Conservation (phyloP, 2,888 invertebrate species). For the Drosophila rubida region DNA sequence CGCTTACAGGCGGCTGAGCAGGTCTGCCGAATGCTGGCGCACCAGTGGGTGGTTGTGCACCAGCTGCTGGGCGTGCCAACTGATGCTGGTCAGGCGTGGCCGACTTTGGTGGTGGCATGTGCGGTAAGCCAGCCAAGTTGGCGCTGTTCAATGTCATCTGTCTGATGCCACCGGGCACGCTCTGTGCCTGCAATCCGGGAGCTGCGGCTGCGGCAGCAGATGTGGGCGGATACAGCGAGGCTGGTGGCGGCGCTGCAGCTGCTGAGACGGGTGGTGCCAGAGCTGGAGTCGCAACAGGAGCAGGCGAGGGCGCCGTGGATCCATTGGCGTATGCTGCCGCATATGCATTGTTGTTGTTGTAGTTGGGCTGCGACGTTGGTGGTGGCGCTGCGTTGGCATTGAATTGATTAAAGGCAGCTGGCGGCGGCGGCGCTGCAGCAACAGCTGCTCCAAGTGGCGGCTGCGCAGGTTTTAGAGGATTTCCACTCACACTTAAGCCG, state of each 20-base stretch:
- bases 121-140: slow-evolving; percentile 81
- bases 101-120: slow-evolving; percentile 82
- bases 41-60: slow-evolving; percentile 28
- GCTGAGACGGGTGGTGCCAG: slow-evolving; percentile 24
- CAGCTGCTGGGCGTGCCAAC: slow-evolving; percentile 31
- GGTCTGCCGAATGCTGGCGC: slow-evolving; percentile 44
- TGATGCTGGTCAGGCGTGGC: slow-evolving; percentile 37
- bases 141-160: slow-evolving; percentile 83
- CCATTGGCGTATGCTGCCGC: slow-evolving; percentile 67
- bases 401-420: slow-evolving; percentile 60
- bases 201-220: slow-evolving; percentile 27
- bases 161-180: slow-evolving; percentile 66
- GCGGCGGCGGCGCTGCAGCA: slow-evolving; percentile 15
- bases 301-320: slow-evolving; percentile 37
- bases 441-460: slow-evolving; percentile 32
- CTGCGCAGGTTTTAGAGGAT: slow-evolving; percentile 71
- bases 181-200: slow-evolving; percentile 58
- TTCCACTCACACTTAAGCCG: slow-evolving; percentile 73
- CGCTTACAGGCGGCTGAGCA: slow-evolving; percentile 34
- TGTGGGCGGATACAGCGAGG: slow-evolving; percentile 39
- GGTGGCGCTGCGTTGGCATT: slow-evolving; percentile 54
- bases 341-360: slow-evolving; percentile 58
- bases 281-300: slow-evolving; percentile 16
- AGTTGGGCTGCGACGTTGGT: slow-evolving; percentile 44
- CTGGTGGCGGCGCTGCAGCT: slow-evolving; percentile 18